These are phyloP conservation scores for Microtus ochrogaster DNA, from an alignment of 2,113 vertebrate species.

Conservation along the genomic window DNA sequence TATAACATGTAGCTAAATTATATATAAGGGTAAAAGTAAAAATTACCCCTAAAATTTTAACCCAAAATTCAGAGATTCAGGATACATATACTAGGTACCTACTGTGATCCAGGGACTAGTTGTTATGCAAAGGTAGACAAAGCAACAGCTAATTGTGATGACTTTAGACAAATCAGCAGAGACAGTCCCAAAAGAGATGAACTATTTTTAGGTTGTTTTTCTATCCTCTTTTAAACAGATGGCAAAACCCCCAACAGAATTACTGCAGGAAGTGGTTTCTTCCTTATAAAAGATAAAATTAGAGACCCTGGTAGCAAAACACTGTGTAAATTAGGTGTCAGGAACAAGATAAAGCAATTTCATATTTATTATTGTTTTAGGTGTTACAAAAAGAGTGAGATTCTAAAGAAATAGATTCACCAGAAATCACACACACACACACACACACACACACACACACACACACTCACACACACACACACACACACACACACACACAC, in stretches of 20 bases:
- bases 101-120: neutral
- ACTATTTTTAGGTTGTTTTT: neutral
- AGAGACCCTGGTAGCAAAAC: neutral
- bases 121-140: neutral
- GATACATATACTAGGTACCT: neutral
- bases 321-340: neutral
- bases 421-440: neutral
- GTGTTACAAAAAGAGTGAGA: neutral
- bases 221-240: neutral
- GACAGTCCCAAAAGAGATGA: neutral
- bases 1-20: neutral
- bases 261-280: neutral
- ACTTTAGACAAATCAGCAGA: neutral
- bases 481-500: neutral
- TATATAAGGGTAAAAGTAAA: neutral
- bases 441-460: neutral
- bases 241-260: neutral
- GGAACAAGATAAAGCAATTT: neutral
- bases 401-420: neutral
- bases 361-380: neutral
- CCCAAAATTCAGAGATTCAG: neutral
- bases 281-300: neutral
- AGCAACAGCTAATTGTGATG: neutral
- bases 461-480: neutral
- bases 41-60: neutral